Conservation (phyloP, 2,113 vertebrate species). For the Nothoprocta pentlandii region DNA sequence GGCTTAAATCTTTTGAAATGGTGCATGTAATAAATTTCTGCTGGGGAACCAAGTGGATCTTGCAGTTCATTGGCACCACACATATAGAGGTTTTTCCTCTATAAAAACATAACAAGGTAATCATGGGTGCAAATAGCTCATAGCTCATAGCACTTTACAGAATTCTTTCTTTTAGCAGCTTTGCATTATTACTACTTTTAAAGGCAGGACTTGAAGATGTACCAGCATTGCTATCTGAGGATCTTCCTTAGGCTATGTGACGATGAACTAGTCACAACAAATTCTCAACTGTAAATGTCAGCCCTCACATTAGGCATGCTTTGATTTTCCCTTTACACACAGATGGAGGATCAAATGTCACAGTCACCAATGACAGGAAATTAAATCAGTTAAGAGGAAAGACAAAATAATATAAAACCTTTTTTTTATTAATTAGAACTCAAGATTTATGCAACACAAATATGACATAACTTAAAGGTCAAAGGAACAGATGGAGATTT, state of each 20-base stretch:
- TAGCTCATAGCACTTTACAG: background rate
- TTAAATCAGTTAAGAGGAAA: background rate
- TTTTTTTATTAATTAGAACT: background rate
- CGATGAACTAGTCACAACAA: conserved; percentile 38
- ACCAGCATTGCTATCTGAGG: background rate
- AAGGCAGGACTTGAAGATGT: conserved; percentile 1
- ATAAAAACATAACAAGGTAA: background rate
- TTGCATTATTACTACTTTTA: background rate
- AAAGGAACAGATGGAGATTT: background rate
- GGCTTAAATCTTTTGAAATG: background rate
- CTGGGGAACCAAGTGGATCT: background rate
- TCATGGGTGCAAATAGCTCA: background rate
- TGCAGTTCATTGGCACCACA: background rate
- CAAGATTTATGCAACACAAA: background rate
- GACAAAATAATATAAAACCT: background rate
- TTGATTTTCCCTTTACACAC: background rate
- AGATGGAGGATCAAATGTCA: conserved; percentile 31
- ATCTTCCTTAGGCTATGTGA: background rate
- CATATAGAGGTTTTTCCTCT: background rate
- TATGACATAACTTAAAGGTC: background rate
- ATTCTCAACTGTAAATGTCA: conserved; percentile 54
- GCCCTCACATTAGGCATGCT: fast-evolving
- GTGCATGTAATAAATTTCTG: background rate
- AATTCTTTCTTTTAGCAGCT: background rate
- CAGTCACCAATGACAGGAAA: background rate